Evolutionary conservation across 2,113 vertebrate genomes (phyloP).

Genomic region (Aldabrachelys gigantea): DNA sequence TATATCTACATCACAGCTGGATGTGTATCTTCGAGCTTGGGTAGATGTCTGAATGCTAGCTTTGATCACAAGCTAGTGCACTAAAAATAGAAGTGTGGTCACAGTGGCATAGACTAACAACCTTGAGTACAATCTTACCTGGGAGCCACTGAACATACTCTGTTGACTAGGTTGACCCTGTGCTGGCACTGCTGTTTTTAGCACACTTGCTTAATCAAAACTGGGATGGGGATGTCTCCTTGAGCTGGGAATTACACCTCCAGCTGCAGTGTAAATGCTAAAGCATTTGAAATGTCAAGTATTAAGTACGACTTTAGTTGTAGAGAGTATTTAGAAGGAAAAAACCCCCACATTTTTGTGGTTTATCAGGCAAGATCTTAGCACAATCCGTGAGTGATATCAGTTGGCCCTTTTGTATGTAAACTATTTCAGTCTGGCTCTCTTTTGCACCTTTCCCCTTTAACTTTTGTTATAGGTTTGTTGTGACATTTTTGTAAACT

Average conservation of each 20-base stretch:
- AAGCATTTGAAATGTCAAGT: not conserved
- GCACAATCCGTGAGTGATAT: not conserved
- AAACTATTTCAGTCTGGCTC: not conserved
- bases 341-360: not conserved
- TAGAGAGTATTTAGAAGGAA: not conserved
- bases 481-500: not conserved
- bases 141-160: not conserved
- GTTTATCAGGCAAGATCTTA: not conserved
- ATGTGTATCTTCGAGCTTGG: not conserved
- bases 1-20: not conserved
- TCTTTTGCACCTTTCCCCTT: not conserved
- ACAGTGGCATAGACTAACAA: not conserved
- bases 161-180: not conserved
- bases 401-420: not conserved
- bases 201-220: not conserved
- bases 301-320: not conserved
- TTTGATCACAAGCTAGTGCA: not conserved
- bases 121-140: not conserved
- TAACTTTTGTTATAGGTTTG: not conserved
- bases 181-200: no score
- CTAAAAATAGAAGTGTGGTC: not conserved
- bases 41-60: not conserved
- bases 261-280: not conserved
- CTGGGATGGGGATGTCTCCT: not conserved
- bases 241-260: not conserved